These are phyloP conservation scores for Odontothrips loti DNA, from an alignment of 2,888 invertebrate genomes.

Conservation along the genomic window DNA sequence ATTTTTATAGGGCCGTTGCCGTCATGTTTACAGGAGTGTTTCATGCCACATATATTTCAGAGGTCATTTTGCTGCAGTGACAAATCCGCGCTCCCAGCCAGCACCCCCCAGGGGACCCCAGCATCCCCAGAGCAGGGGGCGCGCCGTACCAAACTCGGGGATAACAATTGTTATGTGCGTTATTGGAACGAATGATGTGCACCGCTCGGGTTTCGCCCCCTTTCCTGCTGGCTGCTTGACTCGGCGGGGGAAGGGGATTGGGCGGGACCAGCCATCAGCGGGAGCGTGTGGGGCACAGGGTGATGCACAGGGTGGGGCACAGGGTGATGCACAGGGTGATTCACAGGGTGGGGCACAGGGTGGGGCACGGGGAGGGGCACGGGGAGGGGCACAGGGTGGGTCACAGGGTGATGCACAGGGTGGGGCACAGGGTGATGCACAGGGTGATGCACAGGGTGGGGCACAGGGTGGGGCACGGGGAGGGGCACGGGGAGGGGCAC, in stretches of 20 bases:
- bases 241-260: background rate
- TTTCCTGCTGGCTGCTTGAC: background rate
- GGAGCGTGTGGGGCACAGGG: too few relatives aligned
- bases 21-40: slow-evolving; percentile 26
- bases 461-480: too few relatives aligned
- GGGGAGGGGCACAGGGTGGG: background rate
- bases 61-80: slow-evolving; percentile 10
- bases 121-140: too few relatives aligned
- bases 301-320: background rate
- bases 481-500: too few relatives aligned
- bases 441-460: too few relatives aligned
- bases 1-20: slow-evolving; percentile 12
- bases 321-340: too few relatives aligned
- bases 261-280: background rate
- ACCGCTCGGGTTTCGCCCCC: background rate
- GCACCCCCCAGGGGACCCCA: too few relatives aligned
- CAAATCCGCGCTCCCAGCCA: background rate
- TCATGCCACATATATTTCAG: slow-evolving; percentile 20
- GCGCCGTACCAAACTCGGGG: background rate
- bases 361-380: background rate
- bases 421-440: too few relatives aligned
- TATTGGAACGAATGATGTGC: slow-evolving; percentile 22
- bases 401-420: too few relatives aligned
- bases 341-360: too few relatives aligned
- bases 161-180: slow-evolving; percentile 25